Evolutionary conservation across 2,797 vertebrate genomes (phyloP).

Genomic region (Cyclopterus lumpus): DNA sequence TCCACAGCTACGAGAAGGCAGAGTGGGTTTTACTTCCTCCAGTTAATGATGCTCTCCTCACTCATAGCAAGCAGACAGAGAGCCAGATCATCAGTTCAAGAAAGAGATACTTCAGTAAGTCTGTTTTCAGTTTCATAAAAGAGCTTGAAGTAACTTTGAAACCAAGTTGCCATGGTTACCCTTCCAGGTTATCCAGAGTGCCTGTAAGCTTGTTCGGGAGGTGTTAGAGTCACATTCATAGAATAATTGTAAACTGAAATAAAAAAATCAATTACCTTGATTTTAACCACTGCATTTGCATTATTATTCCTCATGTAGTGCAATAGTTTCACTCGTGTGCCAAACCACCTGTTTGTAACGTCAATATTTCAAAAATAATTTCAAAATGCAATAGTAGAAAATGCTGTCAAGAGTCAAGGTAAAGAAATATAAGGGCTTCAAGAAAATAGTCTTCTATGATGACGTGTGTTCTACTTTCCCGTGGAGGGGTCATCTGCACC

Average conservation of each 20-base stretch:
- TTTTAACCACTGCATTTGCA: too few relatives aligned
- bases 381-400: too few relatives aligned
- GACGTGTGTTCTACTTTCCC: too few relatives aligned
- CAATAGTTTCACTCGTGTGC: not conserved
- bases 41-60: not conserved
- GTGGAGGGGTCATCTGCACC: not conserved
- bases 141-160: not conserved
- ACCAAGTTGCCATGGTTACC: not conserved
- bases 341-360: not conserved
- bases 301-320: not conserved
- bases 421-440: too few relatives aligned
- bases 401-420: too few relatives aligned
- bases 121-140: not conserved
- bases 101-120: not conserved
- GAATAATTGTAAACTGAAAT: too few relatives aligned
- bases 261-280: too few relatives aligned
- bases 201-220: too few relatives aligned
- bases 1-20: constrained; percentile 7
- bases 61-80: not conserved
- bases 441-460: too few relatives aligned
- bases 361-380: too few relatives aligned
- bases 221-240: too few relatives aligned
- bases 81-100: not conserved
- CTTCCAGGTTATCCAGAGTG: not conserved
- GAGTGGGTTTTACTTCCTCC: not conserved